Conservation (phyloP, 2,113 vertebrate species). For the Tachuris rubrigastra region DNA sequence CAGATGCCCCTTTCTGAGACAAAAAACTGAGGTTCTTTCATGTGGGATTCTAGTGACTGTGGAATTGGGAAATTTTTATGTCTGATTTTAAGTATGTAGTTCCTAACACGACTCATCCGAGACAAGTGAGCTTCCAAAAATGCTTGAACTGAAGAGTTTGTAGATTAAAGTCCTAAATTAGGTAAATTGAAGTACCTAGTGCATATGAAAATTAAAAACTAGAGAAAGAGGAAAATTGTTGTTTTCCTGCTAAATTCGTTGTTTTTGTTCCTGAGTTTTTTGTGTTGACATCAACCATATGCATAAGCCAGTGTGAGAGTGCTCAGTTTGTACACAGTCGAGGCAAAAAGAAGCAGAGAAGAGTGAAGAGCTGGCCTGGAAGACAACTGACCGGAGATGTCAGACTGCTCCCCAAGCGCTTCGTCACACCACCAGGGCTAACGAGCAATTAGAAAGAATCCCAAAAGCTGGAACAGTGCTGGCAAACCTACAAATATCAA, state of each 20-base stretch:
- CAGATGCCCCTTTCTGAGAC: background rate
- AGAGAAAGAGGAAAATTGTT: background rate
- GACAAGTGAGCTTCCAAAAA: background rate
- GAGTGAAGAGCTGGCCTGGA: background rate
- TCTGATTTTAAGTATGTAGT: background rate
- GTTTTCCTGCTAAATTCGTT: background rate
- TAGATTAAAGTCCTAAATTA: background rate
- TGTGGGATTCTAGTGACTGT: background rate
- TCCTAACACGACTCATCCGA: background rate
- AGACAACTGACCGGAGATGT: background rate
- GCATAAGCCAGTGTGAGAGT: background rate
- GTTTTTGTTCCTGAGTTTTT: background rate
- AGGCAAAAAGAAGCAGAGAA: background rate
- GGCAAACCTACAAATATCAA: background rate
- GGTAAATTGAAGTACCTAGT: background rate
- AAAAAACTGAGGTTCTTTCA: background rate
- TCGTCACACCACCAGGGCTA: rapidly evolving
- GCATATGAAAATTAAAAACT: background rate
- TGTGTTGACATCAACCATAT: background rate
- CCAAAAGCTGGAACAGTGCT: background rate
- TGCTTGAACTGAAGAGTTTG: background rate
- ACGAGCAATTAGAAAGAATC: background rate
- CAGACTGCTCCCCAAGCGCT: background rate
- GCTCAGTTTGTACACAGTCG: background rate
- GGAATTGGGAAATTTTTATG: background rate